phyloP scores from a whole-genome alignment of 2,888 invertebrate species.

The Polydrusus cervinus region DNA sequence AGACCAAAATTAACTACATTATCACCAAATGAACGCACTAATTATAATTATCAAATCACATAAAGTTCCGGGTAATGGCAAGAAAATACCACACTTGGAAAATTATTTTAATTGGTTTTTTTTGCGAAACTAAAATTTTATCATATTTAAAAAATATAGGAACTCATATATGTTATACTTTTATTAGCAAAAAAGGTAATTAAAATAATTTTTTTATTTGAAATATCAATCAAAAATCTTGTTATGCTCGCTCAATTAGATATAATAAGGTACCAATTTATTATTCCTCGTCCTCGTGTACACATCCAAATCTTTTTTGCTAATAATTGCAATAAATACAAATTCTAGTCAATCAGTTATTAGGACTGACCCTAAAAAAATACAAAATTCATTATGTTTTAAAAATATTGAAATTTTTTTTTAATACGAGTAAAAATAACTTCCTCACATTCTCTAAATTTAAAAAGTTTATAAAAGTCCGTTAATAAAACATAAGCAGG shows the following conservation, averaged over 20 bases:
- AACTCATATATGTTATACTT: background rate
- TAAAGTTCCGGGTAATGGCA: constrained; percentile 6
- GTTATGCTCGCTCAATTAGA: constrained; percentile 1
- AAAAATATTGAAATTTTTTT: too few species aligned
- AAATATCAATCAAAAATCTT: constrained; percentile 14
- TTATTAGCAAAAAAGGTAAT: constrained; percentile 11
- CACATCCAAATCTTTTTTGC: background rate
- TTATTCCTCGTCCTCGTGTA: background rate
- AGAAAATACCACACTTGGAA: background rate
- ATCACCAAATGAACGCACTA: constrained; percentile 11
- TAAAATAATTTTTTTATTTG: background rate
- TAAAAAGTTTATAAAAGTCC: too few species aligned
- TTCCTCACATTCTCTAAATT: too few species aligned
- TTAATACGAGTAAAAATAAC: too few species aligned
- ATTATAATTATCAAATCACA: constrained; percentile 24
- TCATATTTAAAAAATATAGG: background rate
- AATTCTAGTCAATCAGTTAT: too few species aligned
- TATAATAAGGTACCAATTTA: constrained; percentile 1
- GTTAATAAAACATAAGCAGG: too few species aligned
- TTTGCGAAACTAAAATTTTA: constrained; percentile 14
- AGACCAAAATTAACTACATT: constrained; percentile 16
- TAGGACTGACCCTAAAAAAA: too few species aligned
- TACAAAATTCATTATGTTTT: too few species aligned
- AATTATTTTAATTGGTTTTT: constrained; percentile 11
- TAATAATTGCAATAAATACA: background rate